Base-by-base conservation (phyloP, 2,797 vertebrate genomes). In the Enteromius radiatus region DNA sequence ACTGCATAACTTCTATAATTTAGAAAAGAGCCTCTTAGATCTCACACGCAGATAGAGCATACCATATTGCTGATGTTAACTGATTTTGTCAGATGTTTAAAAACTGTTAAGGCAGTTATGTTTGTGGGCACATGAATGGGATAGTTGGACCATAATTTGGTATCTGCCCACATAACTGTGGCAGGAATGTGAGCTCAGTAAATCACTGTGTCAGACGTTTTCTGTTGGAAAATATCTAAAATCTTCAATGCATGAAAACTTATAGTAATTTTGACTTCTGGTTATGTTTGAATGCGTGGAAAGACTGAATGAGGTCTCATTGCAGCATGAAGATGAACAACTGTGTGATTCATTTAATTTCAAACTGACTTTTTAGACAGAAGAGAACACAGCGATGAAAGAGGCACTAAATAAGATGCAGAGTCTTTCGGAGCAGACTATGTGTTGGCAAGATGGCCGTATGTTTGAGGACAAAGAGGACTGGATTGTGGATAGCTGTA, bases 401-500 rank as follows among this genome's bases (percentile, higher is more conserved):
- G 94, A 97, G 81, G 90, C 95, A 49, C 90, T 99, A 69, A 95
- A 93, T 0, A 96, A 96, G 68, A 94, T 97, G 28, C 91, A 92
- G 78, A 90, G 89, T 78, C 75, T 85, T 36, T 86, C 90, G 3
- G 95, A 95, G 61, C 91, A 97, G 75, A 92, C 93, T 0, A 95
- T 96, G 86, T 99, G 98, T 80, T 94, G 96, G 95, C 97, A 98
- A 88, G 97, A 98, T 21, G 96, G 97, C 19, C 95, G 97, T 19
- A 89, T 97, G 86, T 98, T 97, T 70, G 92, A 94, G 49, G 94
- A 97, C 43, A 96, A 96, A 11, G 97, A 98, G 63, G 93, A 96
- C 26, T 99, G 98, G 98, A 95, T 97, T 63, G 94, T 96, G 83
- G 98, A 99, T 91, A 98, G 97, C 93, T 99, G 98, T 77, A 98